Conservation (phyloP, 2,113 vertebrate species). For the Ophiodon elongatus region DNA sequence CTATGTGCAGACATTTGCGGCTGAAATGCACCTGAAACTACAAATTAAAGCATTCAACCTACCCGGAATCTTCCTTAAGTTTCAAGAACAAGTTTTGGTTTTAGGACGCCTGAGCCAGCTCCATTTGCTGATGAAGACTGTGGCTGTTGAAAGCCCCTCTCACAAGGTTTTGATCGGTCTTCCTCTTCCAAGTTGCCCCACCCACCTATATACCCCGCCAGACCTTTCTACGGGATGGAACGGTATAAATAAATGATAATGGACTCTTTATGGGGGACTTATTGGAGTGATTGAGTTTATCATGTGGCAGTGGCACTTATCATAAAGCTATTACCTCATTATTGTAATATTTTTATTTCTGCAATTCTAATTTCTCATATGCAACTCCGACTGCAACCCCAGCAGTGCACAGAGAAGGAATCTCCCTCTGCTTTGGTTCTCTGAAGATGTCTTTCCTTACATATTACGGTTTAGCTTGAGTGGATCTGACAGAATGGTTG, state of each 20-base stretch:
- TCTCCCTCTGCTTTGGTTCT: not conserved
- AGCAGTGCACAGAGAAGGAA: not conserved
- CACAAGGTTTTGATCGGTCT: not conserved
- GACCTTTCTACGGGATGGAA: not conserved
- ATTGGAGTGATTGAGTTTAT: not conserved
- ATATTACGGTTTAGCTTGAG: not conserved
- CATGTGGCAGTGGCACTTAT: conserved; percentile 4
- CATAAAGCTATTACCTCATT: conserved; percentile 4
- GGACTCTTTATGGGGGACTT: conserved; percentile 8
- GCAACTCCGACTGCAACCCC: not conserved
- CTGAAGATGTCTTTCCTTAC: not conserved
- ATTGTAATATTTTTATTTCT: conserved; percentile 19
- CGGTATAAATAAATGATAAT: conserved; percentile 6
- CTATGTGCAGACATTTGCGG: not conserved
- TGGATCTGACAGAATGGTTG: not conserved
- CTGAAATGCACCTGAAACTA: not conserved
- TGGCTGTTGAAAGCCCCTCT: not conserved
- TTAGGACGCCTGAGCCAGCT: not conserved
- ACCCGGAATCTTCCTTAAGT: not conserved
- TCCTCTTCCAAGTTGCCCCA: not conserved
- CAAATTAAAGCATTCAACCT: not conserved
- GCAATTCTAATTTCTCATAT: not conserved
- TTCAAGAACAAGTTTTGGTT: not conserved
- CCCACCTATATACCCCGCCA: not conserved
- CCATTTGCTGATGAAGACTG: not conserved